Conservation (phyloP, 2,113 vertebrate genomes). For the Myrmophylax atrothorax region DNA sequence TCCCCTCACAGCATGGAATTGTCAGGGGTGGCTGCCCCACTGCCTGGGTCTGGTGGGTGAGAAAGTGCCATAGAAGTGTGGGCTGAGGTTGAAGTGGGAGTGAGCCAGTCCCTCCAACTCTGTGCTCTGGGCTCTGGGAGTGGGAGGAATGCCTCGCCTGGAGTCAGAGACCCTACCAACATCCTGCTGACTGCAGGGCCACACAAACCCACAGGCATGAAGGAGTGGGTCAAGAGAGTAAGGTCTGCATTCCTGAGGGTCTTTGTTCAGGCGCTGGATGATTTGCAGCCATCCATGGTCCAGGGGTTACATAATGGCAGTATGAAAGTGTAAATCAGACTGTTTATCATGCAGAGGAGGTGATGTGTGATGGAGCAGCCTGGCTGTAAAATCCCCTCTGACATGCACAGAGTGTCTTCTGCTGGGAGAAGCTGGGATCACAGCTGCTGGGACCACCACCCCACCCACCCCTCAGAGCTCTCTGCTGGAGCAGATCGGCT, state of each 20-base stretch:
- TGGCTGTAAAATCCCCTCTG: background rate
- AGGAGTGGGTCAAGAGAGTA: fast-evolving
- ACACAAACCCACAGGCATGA: background rate
- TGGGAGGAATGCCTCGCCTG: background rate
- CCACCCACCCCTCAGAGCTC: background rate
- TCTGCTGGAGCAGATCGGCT: fast-evolving
- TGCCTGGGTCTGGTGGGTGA: fast-evolving
- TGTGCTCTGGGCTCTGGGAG: background rate
- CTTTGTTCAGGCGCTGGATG: background rate
- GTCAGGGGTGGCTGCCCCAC: fast-evolving
- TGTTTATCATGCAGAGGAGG: background rate
- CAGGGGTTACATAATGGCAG: background rate
- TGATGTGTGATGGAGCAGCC: background rate
- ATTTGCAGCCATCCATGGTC: background rate
- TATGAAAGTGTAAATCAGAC: background rate
- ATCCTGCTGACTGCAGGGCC: background rate
- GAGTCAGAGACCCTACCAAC: background rate
- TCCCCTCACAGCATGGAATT: background rate
- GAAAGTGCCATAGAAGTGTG: background rate
- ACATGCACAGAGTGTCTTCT: constrained; percentile 4
- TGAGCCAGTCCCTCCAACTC: background rate
- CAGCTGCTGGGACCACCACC: background rate
- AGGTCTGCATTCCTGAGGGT: background rate
- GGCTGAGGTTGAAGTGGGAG: background rate
- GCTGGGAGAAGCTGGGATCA: constrained; percentile 15